A percentile compares a stretch with the other conserved stretches of the same genome.
Evolutionary conservation across 2,113 vertebrate genomes (phyloP).

Genomic region (Crotalus helleri): DNA sequence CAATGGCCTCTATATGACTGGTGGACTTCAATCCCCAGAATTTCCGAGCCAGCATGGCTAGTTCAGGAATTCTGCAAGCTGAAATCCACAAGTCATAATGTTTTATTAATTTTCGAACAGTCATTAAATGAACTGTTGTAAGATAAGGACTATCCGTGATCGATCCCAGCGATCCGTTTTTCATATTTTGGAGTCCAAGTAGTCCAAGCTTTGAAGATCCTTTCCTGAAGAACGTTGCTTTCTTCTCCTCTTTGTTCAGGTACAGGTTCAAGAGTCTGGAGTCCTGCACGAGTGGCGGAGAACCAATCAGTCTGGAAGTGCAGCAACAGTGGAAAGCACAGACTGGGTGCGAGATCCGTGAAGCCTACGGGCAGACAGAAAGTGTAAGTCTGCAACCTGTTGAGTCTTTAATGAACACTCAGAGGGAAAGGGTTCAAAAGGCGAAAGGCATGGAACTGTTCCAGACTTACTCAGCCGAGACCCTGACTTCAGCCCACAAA

Average conservation of each 20-base stretch:
- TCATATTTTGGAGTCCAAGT: neutral
- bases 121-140: neutral
- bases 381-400: constrained; percentile 46
- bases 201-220: neutral
- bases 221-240: neutral
- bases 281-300: constrained; percentile 60
- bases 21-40: neutral
- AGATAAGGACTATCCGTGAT: neutral
- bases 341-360: constrained; percentile 62
- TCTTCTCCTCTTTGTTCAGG: constrained; percentile 33
- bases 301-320: constrained; percentile 64
- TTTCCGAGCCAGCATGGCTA: too few relatives aligned
- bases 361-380: constrained; percentile 67
- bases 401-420: neutral
- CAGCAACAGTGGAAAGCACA: constrained; percentile 59
- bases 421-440: neutral
- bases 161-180: neutral
- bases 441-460: neutral
- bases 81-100: too few relatives aligned
- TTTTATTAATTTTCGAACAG: neutral
- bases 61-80: too few relatives aligned
- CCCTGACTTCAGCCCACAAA: too few relatives aligned
- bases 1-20: too few relatives aligned
- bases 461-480: neutral
- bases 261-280: constrained; percentile 64